Conservation (phyloP, 1,140 invertebrate species). For the Drosophila neocordata region DNA sequence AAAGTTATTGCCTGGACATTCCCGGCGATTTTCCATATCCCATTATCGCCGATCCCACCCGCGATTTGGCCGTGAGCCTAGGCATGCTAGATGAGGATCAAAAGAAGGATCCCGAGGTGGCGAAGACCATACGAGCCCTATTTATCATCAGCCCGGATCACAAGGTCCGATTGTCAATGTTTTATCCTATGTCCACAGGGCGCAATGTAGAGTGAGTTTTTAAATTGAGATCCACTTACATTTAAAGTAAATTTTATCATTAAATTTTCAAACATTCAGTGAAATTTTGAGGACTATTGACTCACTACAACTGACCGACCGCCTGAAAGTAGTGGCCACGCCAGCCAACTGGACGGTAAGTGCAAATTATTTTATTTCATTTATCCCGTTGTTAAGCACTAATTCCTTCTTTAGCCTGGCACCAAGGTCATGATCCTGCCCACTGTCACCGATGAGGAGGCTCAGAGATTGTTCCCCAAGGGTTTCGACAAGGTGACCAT, state of each 20-base stretch:
- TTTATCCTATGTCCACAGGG: slow-evolving; percentile 95
- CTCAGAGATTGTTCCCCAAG: slow-evolving; percentile 88
- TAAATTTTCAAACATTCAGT: slow-evolving; percentile 86
- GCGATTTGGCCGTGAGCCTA: slow-evolving; percentile 89
- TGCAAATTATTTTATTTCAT: neutral
- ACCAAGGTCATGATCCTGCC: slow-evolving; percentile 93
- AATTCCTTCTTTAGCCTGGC: slow-evolving; percentile 85
- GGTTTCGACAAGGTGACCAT: slow-evolving; percentile 87
- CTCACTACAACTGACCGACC: slow-evolving; percentile 92
- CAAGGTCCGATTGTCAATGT: slow-evolving; percentile 90
- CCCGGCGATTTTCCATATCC: slow-evolving; percentile 91
- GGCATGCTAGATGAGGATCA: slow-evolving; percentile 95
- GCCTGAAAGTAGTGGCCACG: slow-evolving; percentile 89
- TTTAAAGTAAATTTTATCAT: neutral
- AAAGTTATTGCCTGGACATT: slow-evolving; percentile 88
- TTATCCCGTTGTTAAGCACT: neutral
- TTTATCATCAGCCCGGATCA: slow-evolving; percentile 95
- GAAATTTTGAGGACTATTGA: slow-evolving; percentile 95
- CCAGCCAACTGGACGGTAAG: slow-evolving; percentile 94
- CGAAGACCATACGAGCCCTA: slow-evolving; percentile 91
- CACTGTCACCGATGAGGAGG: slow-evolving; percentile 88
- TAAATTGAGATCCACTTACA: neutral
- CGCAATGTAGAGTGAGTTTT: slow-evolving; percentile 94
- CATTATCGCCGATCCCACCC: slow-evolving; percentile 92
- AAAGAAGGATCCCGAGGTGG: slow-evolving; percentile 88